Conservation (phyloP, 2,797 vertebrate species). For the Notoglanidium macrostoma region DNA sequence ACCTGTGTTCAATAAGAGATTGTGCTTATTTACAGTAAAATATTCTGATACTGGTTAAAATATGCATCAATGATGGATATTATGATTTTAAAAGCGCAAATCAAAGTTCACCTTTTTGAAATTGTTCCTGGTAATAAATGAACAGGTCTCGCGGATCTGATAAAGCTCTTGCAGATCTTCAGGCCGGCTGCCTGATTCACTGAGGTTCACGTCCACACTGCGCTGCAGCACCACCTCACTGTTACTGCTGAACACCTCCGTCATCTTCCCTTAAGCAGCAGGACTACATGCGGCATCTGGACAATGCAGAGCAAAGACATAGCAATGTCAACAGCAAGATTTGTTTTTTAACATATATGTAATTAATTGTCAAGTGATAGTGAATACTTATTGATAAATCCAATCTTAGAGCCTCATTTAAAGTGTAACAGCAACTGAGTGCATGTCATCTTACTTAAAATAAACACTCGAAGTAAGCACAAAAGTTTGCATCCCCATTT, state of each 20-base stretch:
- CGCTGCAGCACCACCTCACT: constrained; percentile 77
- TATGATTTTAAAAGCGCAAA: background rate
- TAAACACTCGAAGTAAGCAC: background rate
- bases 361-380: no score
- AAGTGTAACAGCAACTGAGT: background rate
- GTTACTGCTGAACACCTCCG: constrained; percentile 80
- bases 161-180: constrained; percentile 74
- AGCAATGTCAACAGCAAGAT: background rate
- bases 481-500: background rate
- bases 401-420: background rate
- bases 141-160: constrained; percentile 76
- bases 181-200: constrained; percentile 44
- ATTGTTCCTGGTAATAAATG: constrained; percentile 72
- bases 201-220: constrained; percentile 50
- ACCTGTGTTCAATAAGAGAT: constrained; percentile 73
- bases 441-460: background rate
- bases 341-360: background rate
- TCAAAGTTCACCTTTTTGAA: constrained; percentile 74
- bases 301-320: background rate
- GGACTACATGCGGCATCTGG: constrained; percentile 12
- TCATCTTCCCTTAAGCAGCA: constrained; percentile 66
- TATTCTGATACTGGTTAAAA: background rate
- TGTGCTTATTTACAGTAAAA: background rate
- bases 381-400: background rate
- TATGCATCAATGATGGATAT: background rate